Evolutionary conservation across 2,113 vertebrate species (phyloP).

Genomic region (Raja brachyura): DNA sequence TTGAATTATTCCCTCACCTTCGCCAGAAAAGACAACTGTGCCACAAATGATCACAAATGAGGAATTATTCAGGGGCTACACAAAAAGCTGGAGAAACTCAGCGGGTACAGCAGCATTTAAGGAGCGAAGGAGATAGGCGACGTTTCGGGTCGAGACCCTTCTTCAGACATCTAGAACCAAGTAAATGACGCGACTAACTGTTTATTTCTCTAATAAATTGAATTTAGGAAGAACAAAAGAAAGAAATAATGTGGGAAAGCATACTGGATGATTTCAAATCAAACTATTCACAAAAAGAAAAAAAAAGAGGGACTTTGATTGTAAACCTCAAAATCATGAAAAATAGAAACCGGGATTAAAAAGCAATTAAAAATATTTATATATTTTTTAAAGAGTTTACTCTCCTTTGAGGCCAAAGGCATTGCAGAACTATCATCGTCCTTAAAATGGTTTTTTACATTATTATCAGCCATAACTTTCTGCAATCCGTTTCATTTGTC

Average conservation of each 20-base stretch:
- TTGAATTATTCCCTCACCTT: no score
- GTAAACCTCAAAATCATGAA: background rate
- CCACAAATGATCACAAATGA: background rate
- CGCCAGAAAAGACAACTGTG: background rate
- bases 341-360: background rate
- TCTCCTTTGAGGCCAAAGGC: background rate
- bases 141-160: no score
- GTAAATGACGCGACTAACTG: background rate
- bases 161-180: no score
- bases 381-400: background rate
- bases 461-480: background rate
- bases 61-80: no score
- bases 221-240: background rate
- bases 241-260: background rate
- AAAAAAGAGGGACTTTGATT: background rate
- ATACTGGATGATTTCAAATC: background rate
- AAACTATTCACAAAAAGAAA: background rate
- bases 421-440: background rate
- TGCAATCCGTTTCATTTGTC: background rate
- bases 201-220: background rate
- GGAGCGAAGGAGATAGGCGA: no score
- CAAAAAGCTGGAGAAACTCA: no score
- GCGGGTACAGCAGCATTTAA: no score
- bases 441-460: background rate
- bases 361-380: background rate